Evolutionary conservation across 1,140 invertebrate species (phyloP).

Genomic region (Drosophila ironensis): DNA sequence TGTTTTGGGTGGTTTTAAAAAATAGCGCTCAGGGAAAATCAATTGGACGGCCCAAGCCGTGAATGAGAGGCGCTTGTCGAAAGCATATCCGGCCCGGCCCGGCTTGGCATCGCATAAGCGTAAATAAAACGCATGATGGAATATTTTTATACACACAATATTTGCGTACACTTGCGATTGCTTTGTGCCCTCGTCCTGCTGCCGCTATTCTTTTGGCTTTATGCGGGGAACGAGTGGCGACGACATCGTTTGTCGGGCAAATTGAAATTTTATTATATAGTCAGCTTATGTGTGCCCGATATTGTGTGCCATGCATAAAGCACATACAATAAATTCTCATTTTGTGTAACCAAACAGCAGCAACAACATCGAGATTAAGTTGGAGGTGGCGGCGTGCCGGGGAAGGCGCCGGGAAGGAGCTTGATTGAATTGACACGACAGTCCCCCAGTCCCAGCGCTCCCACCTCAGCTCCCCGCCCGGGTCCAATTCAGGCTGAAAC

Average conservation of each 20-base stretch:
- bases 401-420: slow-evolving; percentile 36
- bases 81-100: background rate
- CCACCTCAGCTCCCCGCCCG: background rate
- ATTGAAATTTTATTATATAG: slow-evolving; percentile 48
- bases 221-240: slow-evolving; percentile 31
- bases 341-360: slow-evolving; percentile 64
- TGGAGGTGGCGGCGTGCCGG: background rate
- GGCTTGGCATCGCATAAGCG: slow-evolving; percentile 28
- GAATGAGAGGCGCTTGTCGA: background rate
- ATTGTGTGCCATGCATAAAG: slow-evolving; percentile 69
- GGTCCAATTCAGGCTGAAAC: slow-evolving; percentile 36
- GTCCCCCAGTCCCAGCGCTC: background rate
- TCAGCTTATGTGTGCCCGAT: slow-evolving; percentile 33
- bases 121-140: slow-evolving; percentile 31
- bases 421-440: slow-evolving; percentile 73
- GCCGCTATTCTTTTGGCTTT: background rate
- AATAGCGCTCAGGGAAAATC: background rate
- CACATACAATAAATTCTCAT: slow-evolving; percentile 73
- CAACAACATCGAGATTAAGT: slow-evolving; percentile 31
- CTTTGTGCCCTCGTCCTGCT: slow-evolving; percentile 21
- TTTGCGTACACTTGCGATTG: slow-evolving; percentile 28
- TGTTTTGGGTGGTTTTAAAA: too few species aligned
- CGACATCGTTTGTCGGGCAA: slow-evolving; percentile 44
- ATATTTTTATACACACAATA: slow-evolving; percentile 31
- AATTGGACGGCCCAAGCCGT: background rate